Base-by-base conservation (phyloP, 2,888 invertebrate species). In the Noctua pronuba region DNA sequence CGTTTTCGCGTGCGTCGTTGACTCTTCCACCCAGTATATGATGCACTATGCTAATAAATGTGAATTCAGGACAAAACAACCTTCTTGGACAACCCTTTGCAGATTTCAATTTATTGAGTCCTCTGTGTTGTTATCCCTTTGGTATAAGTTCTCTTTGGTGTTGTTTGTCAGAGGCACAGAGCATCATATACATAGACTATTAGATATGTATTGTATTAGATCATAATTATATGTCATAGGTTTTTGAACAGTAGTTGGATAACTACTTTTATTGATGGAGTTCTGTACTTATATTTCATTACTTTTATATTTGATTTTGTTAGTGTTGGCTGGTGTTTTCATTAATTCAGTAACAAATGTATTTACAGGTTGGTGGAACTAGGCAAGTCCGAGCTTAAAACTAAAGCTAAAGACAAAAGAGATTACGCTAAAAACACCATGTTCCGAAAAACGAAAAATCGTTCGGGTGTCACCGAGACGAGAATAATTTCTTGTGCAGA, bases 381-480 rank as follows among this genome's bases (percentile, higher is more conserved):
- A 93, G 98, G 98, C 72, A 99, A 98, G 94, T 96, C 98, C 13
- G 98, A 98, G 91, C 94, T 98, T 31, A 98, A 97, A 94, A 98
- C 98, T 1, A 97, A 97, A 88, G 97, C 97, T 21, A 97, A 97
- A 78, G 98, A 98, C 88, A 98, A 98, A 90, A 97, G 98, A 75
- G 97, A 97, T 83, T 97, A 97, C 66, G 97, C 97, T 16, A 95
- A 97, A 80, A 98, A 98, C 92, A 97, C 97, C 52, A 97, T 98
- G 93, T 95, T 98, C 49, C 97, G 98, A 90, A 98, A 98, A 91
- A 97, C 97, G n/a, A 99, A 99, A 94, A 98, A 98, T 91, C 98
- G 98, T 84, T 97, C 98, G 0, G 98, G 98, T 24, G 98, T 98
- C 78, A 97, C 98, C 46, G 98, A 98, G 93, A 98, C 98, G 38